A percentile compares a stretch with the other conserved stretches of the same genome.
These are phyloP conservation scores for Mustela lutreola DNA, from an alignment of 2,113 vertebrate species.

Conservation along the genomic window DNA sequence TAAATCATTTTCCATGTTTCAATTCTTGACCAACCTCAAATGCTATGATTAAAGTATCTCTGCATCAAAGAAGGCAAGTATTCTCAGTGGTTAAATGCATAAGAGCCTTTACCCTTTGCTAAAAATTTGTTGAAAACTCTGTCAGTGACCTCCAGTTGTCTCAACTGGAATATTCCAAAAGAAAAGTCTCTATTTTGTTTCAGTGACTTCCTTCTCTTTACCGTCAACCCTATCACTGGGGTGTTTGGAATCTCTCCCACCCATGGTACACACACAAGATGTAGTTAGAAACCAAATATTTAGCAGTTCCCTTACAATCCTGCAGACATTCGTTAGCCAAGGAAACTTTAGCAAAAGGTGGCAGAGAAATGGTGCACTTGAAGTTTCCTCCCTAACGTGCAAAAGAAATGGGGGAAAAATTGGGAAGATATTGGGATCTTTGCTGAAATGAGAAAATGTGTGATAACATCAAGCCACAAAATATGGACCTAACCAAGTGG, in stretches of 20 bases:
- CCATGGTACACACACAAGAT: not conserved
- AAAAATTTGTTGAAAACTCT: not conserved
- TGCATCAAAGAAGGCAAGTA: not conserved
- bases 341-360: conserved; percentile 6
- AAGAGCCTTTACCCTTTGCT: not conserved
- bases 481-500: not conserved
- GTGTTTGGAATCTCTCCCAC: not conserved
- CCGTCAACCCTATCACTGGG: not conserved
- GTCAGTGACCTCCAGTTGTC: not conserved
- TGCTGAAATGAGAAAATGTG: conserved; percentile 21
- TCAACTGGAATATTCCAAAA: not conserved
- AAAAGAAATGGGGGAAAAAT: not conserved
- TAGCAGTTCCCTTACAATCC: not conserved
- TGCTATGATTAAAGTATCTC: not conserved
- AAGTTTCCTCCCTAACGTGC: not conserved
- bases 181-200: not conserved
- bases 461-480: not conserved
- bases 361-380: not conserved
- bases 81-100: not conserved
- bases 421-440: not conserved
- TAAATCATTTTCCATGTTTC: not conserved
- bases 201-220: not conserved
- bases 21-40: not conserved
- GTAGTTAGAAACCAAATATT: not conserved
- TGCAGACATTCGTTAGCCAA: not conserved